Evolutionary conservation across 2,888 invertebrate genomes (phyloP).

Genomic region (Neria commutata): DNA sequence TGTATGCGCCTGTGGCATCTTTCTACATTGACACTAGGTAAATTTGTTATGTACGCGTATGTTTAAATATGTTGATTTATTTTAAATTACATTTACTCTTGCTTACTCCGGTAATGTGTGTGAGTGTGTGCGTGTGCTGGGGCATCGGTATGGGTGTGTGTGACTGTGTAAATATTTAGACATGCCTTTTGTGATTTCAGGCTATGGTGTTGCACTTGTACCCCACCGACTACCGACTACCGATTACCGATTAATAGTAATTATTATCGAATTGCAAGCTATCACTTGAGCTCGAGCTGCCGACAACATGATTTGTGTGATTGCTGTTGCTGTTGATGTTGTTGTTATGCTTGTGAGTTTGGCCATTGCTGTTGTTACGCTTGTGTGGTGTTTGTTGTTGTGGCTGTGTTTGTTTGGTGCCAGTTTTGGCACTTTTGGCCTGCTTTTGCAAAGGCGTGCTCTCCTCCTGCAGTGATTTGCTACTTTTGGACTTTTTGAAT

Average conservation of each 20-base stretch:
- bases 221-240: conserved; percentile 16
- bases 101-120: too few species aligned
- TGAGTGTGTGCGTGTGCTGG: conserved; percentile 9
- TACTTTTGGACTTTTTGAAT: conserved; percentile 28
- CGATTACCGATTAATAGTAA: conserved; percentile 48
- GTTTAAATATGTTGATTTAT: too few species aligned
- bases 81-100: too few species aligned
- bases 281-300: conserved; percentile 58
- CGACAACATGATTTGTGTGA: conserved; percentile 36
- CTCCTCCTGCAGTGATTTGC: conserved; percentile 23
- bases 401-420: conserved; percentile 30
- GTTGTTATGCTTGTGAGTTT: conserved; percentile 11
- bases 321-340: conserved; percentile 26
- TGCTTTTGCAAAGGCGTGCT: conserved; percentile 13
- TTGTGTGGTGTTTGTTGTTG: conserved; percentile 13
- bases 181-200: background rate
- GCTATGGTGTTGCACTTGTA: conserved; percentile 3
- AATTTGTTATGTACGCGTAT: too few species aligned
- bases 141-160: conserved; percentile 18
- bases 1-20: conserved; percentile 2
- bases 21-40: conserved; percentile 23
- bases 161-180: conserved; percentile 18
- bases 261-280: conserved; percentile 59
- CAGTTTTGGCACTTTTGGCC: background rate
- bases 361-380: conserved; percentile 22